A percentile compares a stretch with the other conserved stretches of the same genome.
These are phyloP conservation scores for Cinclus mexicanus DNA, from an alignment of 2,113 vertebrate genomes.

Conservation along the genomic window DNA sequence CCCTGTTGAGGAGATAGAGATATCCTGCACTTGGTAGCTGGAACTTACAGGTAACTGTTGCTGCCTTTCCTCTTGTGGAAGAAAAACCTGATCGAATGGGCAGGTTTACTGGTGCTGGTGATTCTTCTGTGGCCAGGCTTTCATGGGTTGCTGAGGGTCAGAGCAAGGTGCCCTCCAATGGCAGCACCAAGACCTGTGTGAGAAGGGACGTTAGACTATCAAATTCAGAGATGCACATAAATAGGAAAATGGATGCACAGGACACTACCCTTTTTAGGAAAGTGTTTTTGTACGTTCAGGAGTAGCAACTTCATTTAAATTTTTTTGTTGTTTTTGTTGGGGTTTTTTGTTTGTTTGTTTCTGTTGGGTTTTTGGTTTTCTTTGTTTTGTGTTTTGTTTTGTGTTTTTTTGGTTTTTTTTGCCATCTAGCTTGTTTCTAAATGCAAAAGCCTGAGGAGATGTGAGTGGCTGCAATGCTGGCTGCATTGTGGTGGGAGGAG, in stretches of 20 bases:
- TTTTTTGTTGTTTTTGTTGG: not conserved
- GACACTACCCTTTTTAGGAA: not conserved
- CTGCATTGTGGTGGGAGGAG: not conserved
- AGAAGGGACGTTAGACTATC: not conserved
- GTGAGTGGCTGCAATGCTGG: not conserved
- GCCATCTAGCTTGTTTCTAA: not conserved
- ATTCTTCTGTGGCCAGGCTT: not conserved
- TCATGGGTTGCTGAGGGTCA: not conserved
- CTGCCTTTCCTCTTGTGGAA: not conserved
- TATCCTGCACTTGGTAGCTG: not conserved
- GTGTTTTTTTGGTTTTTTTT: not conserved
- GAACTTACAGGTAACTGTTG: not conserved
- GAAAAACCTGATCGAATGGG: not conserved
- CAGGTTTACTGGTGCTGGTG: not conserved
- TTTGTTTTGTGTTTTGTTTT: no score
- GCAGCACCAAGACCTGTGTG: not conserved
- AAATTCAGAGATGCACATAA: not conserved
- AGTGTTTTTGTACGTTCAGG: not conserved
- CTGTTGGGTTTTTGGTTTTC: no score
- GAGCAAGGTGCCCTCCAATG: not conserved
- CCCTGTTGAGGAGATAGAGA: not conserved
- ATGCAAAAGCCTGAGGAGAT: not conserved
- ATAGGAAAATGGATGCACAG: not conserved
- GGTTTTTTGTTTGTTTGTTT: no score
- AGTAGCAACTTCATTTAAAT: not conserved